Conservation (phyloP, 2,113 vertebrate genomes). For the Nansenia antarctica region DNA sequence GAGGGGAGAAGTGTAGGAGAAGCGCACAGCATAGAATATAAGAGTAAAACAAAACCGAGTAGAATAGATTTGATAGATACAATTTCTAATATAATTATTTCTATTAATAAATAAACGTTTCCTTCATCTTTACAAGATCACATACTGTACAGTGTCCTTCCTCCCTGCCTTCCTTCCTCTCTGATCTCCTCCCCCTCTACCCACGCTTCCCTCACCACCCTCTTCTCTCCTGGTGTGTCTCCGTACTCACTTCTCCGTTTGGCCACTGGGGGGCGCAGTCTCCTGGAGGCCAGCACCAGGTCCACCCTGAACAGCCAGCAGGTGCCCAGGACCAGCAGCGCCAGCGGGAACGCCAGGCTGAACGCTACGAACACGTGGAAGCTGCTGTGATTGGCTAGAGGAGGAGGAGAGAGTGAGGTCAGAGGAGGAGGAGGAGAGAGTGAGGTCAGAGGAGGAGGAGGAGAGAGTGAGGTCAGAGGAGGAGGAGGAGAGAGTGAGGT, state of each 20-base stretch:
- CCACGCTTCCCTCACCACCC: too few relatives aligned
- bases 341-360: conserved; percentile 27
- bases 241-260: conserved; percentile 39
- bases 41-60: too few relatives aligned
- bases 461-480: background rate
- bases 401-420: background rate
- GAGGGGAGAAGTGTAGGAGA: too few relatives aligned
- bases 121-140: background rate
- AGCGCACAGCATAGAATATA: too few relatives aligned
- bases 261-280: conserved; percentile 25
- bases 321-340: conserved; percentile 3
- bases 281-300: conserved; percentile 61
- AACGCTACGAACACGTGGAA: conserved; percentile 28
- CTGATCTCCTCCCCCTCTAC: too few relatives aligned
- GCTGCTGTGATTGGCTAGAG: conserved; percentile 47
- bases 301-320: conserved; percentile 52
- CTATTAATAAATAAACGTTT: background rate
- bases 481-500: background rate
- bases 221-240: background rate
- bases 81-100: background rate
- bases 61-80: background rate
- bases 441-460: background rate
- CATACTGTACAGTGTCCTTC: too few relatives aligned
- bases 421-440: background rate
- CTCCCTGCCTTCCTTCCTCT: too few relatives aligned